Evolutionary conservation across 1,140 invertebrate species (phyloP).

Genomic region (Bombus turneri): DNA sequence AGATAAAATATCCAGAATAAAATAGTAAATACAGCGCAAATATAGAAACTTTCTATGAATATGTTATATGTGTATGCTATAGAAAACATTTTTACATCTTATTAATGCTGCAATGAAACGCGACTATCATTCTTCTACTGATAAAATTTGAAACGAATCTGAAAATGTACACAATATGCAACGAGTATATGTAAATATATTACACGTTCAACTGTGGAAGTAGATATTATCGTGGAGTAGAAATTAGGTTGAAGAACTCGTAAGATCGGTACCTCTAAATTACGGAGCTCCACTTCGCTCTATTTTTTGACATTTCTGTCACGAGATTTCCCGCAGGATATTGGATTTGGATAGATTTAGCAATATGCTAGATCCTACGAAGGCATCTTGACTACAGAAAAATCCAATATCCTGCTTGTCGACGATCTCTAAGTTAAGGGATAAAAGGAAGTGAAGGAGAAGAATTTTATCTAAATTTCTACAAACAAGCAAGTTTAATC

Average conservation of each 20-base stretch:
- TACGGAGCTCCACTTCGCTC: not conserved
- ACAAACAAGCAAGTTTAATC: not conserved
- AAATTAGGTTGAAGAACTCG: not conserved
- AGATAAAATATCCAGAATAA: not conserved
- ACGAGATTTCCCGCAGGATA: constrained; percentile 34
- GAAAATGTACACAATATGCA: too few relatives aligned
- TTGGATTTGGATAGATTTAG: constrained; percentile 42
- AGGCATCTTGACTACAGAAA: constrained; percentile 13
- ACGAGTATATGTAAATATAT: not conserved
- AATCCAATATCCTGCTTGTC: constrained; percentile 64
- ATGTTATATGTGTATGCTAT: not conserved
- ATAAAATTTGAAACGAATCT: too few relatives aligned
- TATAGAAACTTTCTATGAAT: not conserved
- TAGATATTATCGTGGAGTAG: not conserved
- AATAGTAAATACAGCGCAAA: too few relatives aligned
- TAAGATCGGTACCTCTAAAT: not conserved
- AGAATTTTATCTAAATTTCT: not conserved
- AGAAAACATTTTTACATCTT: too few relatives aligned
- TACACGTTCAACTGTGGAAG: not conserved
- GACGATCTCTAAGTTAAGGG: constrained; percentile 9
- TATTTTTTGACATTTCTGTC: constrained; percentile 34
- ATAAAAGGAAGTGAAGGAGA: not conserved
- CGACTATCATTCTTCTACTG: too few relatives aligned
- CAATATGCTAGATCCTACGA: constrained; percentile 29
- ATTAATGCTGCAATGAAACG: too few relatives aligned